A percentile compares a stretch with the other conserved stretches of the same genome.
These are phyloP conservation scores for Coremacera marginata DNA, from an alignment of 2,888 invertebrate genomes.

Conservation along the genomic window DNA sequence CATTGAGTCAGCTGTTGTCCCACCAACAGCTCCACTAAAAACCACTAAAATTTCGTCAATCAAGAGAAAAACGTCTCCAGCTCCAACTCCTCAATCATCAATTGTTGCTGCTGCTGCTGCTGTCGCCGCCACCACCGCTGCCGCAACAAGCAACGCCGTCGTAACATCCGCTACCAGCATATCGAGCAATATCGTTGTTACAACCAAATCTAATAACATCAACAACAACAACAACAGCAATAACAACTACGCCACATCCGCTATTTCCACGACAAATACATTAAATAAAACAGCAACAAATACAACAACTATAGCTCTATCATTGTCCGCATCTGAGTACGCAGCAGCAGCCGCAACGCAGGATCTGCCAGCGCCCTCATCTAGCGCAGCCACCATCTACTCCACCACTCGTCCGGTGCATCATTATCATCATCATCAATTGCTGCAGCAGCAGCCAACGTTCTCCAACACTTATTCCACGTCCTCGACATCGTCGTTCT, in stretches of 20 bases:
- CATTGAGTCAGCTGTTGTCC: slow-evolving; percentile 35
- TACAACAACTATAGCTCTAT: slow-evolving; percentile 16
- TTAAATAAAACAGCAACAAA: slow-evolving; percentile 23
- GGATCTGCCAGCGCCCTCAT: slow-evolving; percentile 16
- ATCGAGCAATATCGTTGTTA: slow-evolving; percentile 32
- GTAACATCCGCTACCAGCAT: slow-evolving; percentile 36
- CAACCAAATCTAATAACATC: slow-evolving; percentile 33
- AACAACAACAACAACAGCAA: slow-evolving; percentile 41
- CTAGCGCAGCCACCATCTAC: slow-evolving; percentile 37
- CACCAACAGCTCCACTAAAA: slow-evolving; percentile 49
- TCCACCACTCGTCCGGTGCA: slow-evolving; percentile 36
- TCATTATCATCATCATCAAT: slow-evolving; percentile 15
- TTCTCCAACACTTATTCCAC: slow-evolving; percentile 58
- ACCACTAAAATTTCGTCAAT: slow-evolving; percentile 66
- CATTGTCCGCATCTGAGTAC: slow-evolving; percentile 45
- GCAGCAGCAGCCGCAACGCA: slow-evolving; percentile 33
- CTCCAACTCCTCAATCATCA: slow-evolving; percentile 44
- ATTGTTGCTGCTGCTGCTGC: slow-evolving; percentile 28
- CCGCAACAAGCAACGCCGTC: slow-evolving; percentile 29
- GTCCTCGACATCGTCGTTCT: slow-evolving; percentile 51
- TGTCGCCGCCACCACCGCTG: slow-evolving; percentile 33
- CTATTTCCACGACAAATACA: slow-evolving; percentile 30
- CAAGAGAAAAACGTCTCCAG: slow-evolving; percentile 65
- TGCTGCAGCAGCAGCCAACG: slow-evolving; percentile 51
- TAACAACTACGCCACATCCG: slow-evolving; percentile 37